Base-by-base conservation (phyloP, 2,888 invertebrate species). In the Carcina quercana region DNA sequence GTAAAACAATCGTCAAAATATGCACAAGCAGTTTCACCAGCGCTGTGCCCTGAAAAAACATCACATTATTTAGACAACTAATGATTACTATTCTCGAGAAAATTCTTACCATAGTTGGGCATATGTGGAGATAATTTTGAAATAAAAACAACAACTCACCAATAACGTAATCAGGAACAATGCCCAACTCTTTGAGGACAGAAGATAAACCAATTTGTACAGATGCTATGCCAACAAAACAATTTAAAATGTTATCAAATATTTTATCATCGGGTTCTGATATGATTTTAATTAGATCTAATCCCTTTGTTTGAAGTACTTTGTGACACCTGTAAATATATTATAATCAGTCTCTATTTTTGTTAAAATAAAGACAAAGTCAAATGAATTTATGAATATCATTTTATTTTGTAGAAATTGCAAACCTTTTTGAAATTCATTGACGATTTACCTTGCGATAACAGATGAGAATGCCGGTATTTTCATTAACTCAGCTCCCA, bases 181-280 rank as follows among this genome's bases (percentile, higher is more conserved):
- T 71, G 7, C 89, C 89, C 13, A 88, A 59, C 2, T 68, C 73
- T 28, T 66, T 74, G 28, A 94, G 69, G 4, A 91, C 63, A 59
- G 94, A 92, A 21, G 86, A 85, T 19, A 88, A 56, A 5, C 75
- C 86, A 43, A 91, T 89, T 86, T 88, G 85, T n/a, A 86, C 65
- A 1, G 92, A 89, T 8, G 91, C 89, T 40, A 93, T 93, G 14
- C 90, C 89, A 12, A 92, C 88, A 60, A 94, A 93, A 5, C 90
- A 88, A 64, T 90, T 75, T 11, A 91, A 52, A 25, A 89, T 89
- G 51, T 89, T 87, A 30, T 90, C 85, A 51, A 88, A 89, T 17
- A 86, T 86, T 2, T 63, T 68, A 10, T 87, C 85, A 50, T 91
- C 88, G n/a, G 73, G 75, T n/a, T 85, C 82, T 24, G 88, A 87